A percentile compares a stretch with the other conserved stretches of the same genome.
Conservation (phyloP, 2,113 vertebrate genomes). For the Epinephelus lanceolatus region DNA sequence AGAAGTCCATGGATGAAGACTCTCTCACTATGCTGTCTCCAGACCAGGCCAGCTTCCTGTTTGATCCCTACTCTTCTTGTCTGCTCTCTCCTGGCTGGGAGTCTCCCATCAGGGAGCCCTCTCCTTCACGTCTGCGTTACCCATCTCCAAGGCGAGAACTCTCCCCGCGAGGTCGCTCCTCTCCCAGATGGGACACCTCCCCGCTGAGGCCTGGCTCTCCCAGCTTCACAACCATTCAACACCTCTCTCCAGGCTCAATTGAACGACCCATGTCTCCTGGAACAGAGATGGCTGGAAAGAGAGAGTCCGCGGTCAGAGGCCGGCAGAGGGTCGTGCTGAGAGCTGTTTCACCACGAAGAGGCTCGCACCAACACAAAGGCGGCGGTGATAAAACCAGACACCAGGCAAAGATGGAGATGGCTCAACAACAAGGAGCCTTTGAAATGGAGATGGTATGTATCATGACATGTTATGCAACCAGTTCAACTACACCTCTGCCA, state of each 20-base stretch:
- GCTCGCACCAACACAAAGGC: conserved; percentile 92
- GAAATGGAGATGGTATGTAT: conserved; percentile 75
- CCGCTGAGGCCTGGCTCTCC: conserved; percentile 93
- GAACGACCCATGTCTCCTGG: conserved; percentile 91
- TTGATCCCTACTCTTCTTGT: conserved; percentile 90
- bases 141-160: conserved; percentile 81
- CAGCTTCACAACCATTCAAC: conserved; percentile 78
- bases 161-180: conserved; percentile 78
- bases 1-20: conserved; percentile 91
- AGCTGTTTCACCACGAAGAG: conserved; percentile 94
- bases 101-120: conserved; percentile 80
- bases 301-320: conserved; percentile 91
- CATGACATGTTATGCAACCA: neutral
- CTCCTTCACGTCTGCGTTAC: conserved; percentile 79
- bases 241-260: conserved; percentile 74
- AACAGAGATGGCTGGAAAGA: conserved; percentile 86
- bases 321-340: conserved; percentile 91
- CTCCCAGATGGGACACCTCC: conserved; percentile 89
- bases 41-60: conserved; percentile 89
- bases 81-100: conserved; percentile 91
- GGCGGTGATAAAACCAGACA: conserved; percentile 88
- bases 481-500: neutral
- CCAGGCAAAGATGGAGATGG: conserved; percentile 80
- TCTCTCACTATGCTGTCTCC: conserved; percentile 85
- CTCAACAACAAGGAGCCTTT: conserved; percentile 68